phyloP scores from a whole-genome alignment of 2,888 invertebrate genomes.

The Pemphredon lugubris region DNA sequence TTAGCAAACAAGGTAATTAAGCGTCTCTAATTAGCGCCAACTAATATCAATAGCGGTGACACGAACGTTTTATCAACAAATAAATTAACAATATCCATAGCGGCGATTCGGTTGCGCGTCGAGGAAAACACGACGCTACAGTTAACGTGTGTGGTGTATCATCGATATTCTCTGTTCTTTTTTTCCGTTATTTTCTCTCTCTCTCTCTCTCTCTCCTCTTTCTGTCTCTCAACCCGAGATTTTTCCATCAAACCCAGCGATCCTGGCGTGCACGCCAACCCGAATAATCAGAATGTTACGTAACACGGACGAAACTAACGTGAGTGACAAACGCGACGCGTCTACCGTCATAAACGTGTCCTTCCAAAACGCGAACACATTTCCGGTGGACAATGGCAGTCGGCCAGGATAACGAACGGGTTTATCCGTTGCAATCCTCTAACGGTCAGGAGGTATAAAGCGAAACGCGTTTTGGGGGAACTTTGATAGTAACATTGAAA shows the following conservation, averaged over 20 bases:
- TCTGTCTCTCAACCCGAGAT: conserved; percentile 37
- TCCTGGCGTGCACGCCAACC: conserved; percentile 14
- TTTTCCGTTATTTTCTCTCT: neutral
- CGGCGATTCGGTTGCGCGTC: conserved; percentile 14
- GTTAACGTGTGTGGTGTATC: neutral
- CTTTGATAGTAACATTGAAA: too few relatives aligned
- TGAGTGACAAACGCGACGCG: conserved; percentile 43
- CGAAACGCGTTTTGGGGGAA: conserved; percentile 2
- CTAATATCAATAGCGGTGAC: conserved; percentile 43
- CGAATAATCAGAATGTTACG: conserved; percentile 41
- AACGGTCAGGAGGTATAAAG: too few relatives aligned
- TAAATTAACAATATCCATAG: conserved; percentile 50
- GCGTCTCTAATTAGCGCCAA: conserved; percentile 52
- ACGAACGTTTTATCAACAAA: conserved; percentile 40
- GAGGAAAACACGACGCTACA: conserved; percentile 3
- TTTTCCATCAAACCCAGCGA: conserved; percentile 11
- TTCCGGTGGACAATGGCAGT: conserved; percentile 53
- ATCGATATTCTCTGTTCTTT: neutral
- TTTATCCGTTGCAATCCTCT: too few relatives aligned
- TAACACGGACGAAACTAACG: conserved; percentile 36
- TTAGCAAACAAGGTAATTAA: conserved; percentile 50
- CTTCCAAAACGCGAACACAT: conserved; percentile 41
- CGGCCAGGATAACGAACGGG: conserved; percentile 37
- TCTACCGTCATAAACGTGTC: conserved; percentile 24
- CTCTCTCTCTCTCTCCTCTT: neutral